phyloP scores from a whole-genome alignment of 2,113 vertebrate species.

The Tichodroma muraria region DNA sequence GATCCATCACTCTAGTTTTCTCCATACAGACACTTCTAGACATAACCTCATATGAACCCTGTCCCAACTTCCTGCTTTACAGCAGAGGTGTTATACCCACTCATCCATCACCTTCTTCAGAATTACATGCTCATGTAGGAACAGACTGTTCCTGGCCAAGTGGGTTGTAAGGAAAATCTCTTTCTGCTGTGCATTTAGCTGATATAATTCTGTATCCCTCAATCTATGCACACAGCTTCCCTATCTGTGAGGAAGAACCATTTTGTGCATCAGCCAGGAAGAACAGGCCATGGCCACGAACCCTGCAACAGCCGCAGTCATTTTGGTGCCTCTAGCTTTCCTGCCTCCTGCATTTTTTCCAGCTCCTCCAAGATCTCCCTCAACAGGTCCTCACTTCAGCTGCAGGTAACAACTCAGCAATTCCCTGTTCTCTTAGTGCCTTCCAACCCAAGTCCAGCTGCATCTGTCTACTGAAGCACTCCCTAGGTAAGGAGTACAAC shows the following conservation, averaged over 20 bases:
- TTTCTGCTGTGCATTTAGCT: not conserved
- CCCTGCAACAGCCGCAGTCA: not conserved
- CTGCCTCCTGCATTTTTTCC: not conserved
- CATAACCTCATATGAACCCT: not conserved
- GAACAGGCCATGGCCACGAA: fast-evolving
- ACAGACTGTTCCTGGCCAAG: not conserved
- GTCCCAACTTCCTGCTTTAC: not conserved
- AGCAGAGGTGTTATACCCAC: not conserved
- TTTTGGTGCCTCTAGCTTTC: not conserved
- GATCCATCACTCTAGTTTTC: not conserved
- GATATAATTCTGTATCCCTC: not conserved
- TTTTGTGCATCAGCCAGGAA: not conserved
- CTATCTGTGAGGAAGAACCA: not conserved
- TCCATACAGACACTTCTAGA: not conserved
- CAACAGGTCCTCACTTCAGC: not conserved
- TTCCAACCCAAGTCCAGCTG: not conserved
- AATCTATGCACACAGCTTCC: not conserved
- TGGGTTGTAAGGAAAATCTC: not conserved
- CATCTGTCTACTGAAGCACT: not conserved
- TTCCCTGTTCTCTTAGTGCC: not conserved
- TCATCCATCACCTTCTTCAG: not conserved
- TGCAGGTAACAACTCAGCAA: not conserved
- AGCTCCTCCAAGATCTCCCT: not conserved
- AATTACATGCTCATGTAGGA: not conserved
- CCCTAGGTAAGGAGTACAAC: not conserved